Evolutionary conservation across 2,888 invertebrate species (phyloP).

Genomic region (Drosophila dives): DNA sequence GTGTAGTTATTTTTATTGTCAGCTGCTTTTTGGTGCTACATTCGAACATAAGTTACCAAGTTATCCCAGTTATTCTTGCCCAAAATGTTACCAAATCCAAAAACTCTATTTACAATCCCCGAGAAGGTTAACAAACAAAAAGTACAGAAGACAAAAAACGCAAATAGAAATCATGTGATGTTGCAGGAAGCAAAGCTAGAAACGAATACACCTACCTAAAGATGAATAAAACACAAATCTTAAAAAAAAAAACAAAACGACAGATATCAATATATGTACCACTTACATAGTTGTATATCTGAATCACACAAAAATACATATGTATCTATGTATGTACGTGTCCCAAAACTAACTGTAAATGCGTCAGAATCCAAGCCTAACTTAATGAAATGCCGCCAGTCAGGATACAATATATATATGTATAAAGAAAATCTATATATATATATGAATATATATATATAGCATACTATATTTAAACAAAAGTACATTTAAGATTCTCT

Average conservation of each 20-base stretch:
- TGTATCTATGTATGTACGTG: conserved; percentile 1
- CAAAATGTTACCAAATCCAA: conserved; percentile 34
- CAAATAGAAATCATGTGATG: conserved; percentile 72
- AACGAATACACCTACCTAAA: conserved; percentile 77
- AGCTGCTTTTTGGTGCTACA: conserved; percentile 78
- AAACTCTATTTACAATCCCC: conserved; percentile 51
- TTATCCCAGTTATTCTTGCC: conserved; percentile 35
- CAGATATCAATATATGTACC: conserved; percentile 15
- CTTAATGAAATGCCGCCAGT: conserved; percentile 42
- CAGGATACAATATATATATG: conserved; percentile 26
- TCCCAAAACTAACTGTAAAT: conserved; percentile 37
- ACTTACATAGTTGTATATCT: conserved; percentile 33
- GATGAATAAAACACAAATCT: conserved; percentile 42
- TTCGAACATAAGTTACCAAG: conserved; percentile 60
- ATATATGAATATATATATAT: conserved; percentile 14
- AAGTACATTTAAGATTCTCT: conserved; percentile 37
- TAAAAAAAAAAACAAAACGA: conserved; percentile 25
- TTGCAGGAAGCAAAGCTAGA: conserved; percentile 78
- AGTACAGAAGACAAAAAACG: conserved; percentile 16
- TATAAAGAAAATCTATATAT: conserved; percentile 6
- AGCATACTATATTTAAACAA: conserved; percentile 22
- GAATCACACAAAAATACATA: conserved; percentile 23
- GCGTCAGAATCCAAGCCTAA: conserved; percentile 41
- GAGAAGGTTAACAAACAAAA: conserved; percentile 32
- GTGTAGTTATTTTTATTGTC: conserved; percentile 73